A percentile compares a stretch with the other conserved stretches of the same genome.
phyloP scores from a whole-genome alignment of 2,888 invertebrate genomes.

The Melitaea athalia region DNA sequence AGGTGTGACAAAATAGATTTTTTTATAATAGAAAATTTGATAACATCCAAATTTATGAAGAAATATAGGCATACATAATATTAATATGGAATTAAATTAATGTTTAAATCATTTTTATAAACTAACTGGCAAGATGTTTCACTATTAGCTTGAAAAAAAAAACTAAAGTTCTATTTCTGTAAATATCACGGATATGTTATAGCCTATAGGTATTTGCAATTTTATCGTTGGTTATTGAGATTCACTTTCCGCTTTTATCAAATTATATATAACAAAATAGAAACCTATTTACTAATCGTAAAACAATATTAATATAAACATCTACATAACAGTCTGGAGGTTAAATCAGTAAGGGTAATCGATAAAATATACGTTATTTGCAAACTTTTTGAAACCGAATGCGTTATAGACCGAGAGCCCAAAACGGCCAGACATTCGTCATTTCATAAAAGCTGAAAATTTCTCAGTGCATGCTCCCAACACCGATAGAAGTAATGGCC shows the following conservation, averaged over 20 bases:
- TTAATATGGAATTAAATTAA: neutral
- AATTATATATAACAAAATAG: slow-evolving; percentile 8
- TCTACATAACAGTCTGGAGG: slow-evolving; percentile 22
- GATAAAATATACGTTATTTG: neutral
- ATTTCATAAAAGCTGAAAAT: too few species aligned
- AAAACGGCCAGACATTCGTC: too few species aligned
- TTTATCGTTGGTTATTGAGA: slow-evolving; percentile 16
- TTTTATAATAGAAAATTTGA: too few species aligned
- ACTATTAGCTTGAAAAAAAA: neutral
- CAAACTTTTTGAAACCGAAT: too few species aligned
- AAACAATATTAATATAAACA: slow-evolving; percentile 16
- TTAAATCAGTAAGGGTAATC: slow-evolving; percentile 8
- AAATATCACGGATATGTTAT: neutral
- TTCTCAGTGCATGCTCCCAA: too few species aligned
- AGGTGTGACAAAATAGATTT: neutral
- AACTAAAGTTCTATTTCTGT: neutral
- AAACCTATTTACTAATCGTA: slow-evolving; percentile 9
- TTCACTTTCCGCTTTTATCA: slow-evolving; percentile 15
- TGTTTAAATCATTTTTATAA: neutral
- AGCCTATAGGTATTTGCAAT: neutral
- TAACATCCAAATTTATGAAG: neutral
- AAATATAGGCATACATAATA: neutral
- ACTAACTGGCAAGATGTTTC: neutral
- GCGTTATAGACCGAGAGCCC: too few species aligned
- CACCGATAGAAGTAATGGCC: too few species aligned